Evolutionary conservation across 2,888 invertebrate species (phyloP).

Genomic region (Penaeus monodon): DNA sequence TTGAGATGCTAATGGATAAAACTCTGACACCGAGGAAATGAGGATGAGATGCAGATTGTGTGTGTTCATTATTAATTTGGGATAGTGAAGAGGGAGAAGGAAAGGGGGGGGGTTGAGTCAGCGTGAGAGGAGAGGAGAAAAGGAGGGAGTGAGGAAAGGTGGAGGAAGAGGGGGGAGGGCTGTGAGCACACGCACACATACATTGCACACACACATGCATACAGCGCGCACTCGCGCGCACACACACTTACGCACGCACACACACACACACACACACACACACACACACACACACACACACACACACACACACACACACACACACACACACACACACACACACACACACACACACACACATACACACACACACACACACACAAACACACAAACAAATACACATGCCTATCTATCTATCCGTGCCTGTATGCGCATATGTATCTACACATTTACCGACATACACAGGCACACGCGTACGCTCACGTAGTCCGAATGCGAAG

Average conservation of each 20-base stretch:
- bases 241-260: neutral
- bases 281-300: too few relatives aligned
- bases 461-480: too few relatives aligned
- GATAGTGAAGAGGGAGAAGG: neutral
- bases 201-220: neutral
- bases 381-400: too few relatives aligned
- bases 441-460: too few relatives aligned
- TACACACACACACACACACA: too few relatives aligned
- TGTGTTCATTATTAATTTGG: conserved; percentile 1
- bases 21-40: conserved; percentile 18
- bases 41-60: conserved; percentile 23
- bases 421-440: too few relatives aligned
- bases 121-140: neutral
- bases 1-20: conserved; percentile 15
- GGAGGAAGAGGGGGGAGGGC: neutral
- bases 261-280: neutral
- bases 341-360: too few relatives aligned
- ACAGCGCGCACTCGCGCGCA: neutral
- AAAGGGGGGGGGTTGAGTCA: neutral
- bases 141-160: neutral
- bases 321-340: too few relatives aligned
- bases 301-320: too few relatives aligned
- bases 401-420: too few relatives aligned
- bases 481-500: too few relatives aligned
- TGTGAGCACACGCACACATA: neutral